Percentiles rank a stretch among this genome's conserved stretches.
phyloP scores from a whole-genome alignment of 1,140 invertebrate genomes.

The Nilaparvata lugens region DNA sequence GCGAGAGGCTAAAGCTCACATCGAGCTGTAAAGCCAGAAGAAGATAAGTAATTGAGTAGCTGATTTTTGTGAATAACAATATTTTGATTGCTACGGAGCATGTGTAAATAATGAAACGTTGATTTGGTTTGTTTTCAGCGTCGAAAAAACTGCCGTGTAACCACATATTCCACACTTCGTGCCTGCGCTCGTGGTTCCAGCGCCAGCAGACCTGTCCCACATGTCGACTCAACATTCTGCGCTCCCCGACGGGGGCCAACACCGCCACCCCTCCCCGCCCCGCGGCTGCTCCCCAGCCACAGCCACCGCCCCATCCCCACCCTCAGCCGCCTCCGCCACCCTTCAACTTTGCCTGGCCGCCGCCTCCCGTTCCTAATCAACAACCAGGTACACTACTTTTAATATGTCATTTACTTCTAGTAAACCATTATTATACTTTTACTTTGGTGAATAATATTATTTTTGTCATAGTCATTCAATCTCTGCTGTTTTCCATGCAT shows the following conservation, averaged over 20 bases:
- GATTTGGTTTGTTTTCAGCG: slow-evolving; percentile 45
- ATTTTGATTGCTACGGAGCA: no score
- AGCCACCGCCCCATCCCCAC: slow-evolving; percentile 28
- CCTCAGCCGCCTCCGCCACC: slow-evolving; percentile 29
- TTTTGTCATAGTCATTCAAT: no score
- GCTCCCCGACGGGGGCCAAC: slow-evolving; percentile 42
- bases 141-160: slow-evolving; percentile 98
- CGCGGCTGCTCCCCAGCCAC: slow-evolving; percentile 32
- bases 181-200: slow-evolving; percentile 99
- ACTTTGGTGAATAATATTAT: no score
- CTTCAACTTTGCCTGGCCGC: neutral
- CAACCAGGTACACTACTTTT: neutral
- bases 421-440: no score
- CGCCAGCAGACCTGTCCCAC: slow-evolving; percentile 99
- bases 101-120: no score
- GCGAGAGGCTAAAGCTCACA: no score
- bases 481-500: no score
- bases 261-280: slow-evolving; percentile 33
- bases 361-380: slow-evolving; percentile 8
- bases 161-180: slow-evolving; percentile 98
- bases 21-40: no score
- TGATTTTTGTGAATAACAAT: no score
- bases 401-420: neutral
- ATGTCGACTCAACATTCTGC: slow-evolving; percentile 91
- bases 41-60: no score